Evolutionary conservation across 1,140 invertebrate genomes (phyloP), one percentile per base, ranked within the genome.

Genomic region (Drosophila quadrilineata): DNA sequence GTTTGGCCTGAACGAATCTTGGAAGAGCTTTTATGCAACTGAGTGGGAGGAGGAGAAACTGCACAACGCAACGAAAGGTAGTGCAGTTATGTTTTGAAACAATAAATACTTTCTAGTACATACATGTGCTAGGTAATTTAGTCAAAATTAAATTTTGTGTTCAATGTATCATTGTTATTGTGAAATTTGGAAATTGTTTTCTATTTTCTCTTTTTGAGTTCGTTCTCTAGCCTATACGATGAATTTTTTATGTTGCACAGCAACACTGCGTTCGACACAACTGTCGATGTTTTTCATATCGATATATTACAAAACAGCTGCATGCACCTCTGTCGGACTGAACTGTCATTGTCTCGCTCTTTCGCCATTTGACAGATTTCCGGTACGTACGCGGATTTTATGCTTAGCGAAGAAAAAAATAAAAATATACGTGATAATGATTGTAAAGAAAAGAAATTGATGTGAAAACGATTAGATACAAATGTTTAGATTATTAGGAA

Each of bases 341-440:
- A 64, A 46, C 65, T 68, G 52, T 73, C 62, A 58, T 62, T 43
- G 26, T 46, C 53, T 80, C 80, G 53, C 72, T 88, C 85, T 88
- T 88, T 88, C 85, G 80, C 82, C 86, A 87, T 77, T 88, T 68
- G 72, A 75, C 75, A 88, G 71, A 82, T 88, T 87, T 88, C 87
- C 87, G 87, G 87, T 88, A 88, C 66, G 87, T 85, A 88, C 82
- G 86, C 75, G 72, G 75, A 72, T 73, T 88, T 88, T 73, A 24
- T 59, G 33, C 54, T 54, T 33, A 22, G 19, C 28, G 19, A 5
- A 38, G 45, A 49, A 72, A 75, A 66, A 74, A 49, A 58, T 16
- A 26, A 67, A 74, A 65, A 80, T 69, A 68, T 50, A 35, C 31
- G 31, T 26, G 45, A 71, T 62, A 62, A 67, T 36, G 12, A 6